phyloP scores from a whole-genome alignment of 2,797 vertebrate genomes.

The Gallinago stenura region DNA sequence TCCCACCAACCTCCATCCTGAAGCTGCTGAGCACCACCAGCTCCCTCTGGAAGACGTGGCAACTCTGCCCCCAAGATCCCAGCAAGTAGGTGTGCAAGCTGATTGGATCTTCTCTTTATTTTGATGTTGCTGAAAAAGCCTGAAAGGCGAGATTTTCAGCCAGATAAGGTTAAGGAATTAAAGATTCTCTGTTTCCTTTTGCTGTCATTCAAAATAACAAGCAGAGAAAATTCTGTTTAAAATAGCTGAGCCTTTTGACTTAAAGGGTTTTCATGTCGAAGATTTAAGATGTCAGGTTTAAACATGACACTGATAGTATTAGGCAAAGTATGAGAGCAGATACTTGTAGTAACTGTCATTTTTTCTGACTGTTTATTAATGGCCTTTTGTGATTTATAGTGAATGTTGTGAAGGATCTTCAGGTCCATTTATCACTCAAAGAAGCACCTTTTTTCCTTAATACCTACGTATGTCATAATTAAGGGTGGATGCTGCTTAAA shows the following conservation, averaged over 20 bases:
- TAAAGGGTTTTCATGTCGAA: constrained; percentile 61
- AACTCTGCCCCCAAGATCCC: not conserved
- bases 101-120: not conserved
- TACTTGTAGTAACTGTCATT: constrained; percentile 68
- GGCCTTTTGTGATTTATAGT: constrained; percentile 75
- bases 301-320: constrained; percentile 75
- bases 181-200: constrained; percentile 67
- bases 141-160: constrained; percentile 51
- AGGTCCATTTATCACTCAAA: constrained; percentile 70
- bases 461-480: constrained; percentile 66
- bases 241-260: constrained; percentile 72
- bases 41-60: not conserved
- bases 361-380: constrained; percentile 76
- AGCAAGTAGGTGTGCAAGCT: not conserved
- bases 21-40: not conserved
- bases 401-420: constrained; percentile 72
- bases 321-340: constrained; percentile 68
- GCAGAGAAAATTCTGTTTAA: constrained; percentile 68
- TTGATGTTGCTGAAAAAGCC: constrained; percentile 33
- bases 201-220: constrained; percentile 76
- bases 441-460: constrained; percentile 61
- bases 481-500: constrained; percentile 27
- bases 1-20: not conserved
- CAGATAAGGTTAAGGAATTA: constrained; percentile 56
- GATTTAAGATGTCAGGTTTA: constrained; percentile 75